Evolutionary conservation across 2,113 vertebrate genomes (phyloP).

Genomic region (Recurvirostra avosetta): DNA sequence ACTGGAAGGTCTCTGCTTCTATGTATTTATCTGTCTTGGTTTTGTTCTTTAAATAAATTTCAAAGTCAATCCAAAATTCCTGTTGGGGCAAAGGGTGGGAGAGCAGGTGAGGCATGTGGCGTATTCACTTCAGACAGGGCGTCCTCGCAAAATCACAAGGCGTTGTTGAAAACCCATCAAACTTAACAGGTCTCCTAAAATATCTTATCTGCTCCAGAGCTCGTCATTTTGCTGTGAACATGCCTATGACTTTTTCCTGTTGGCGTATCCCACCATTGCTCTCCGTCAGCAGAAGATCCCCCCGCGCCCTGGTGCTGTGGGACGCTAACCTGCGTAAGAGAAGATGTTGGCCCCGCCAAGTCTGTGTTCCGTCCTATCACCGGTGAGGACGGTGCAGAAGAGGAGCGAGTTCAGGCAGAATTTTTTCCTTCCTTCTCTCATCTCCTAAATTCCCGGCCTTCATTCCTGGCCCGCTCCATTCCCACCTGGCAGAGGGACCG

Average conservation of each 20-base stretch:
- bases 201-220: neutral
- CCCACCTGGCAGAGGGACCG: neutral
- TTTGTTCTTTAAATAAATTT: neutral
- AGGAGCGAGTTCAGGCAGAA: neutral
- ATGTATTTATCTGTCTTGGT: neutral
- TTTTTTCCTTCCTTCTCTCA: neutral
- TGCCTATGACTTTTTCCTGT: neutral
- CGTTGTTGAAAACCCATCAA: neutral
- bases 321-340: neutral
- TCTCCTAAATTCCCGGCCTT: neutral
- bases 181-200: neutral
- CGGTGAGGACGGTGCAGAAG: no score
- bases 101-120: neutral
- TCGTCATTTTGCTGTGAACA: neutral
- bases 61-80: neutral
- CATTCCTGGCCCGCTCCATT: neutral
- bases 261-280: rapidly evolving
- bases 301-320: rapidly evolving
- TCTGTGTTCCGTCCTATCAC: neutral
- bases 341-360: neutral
- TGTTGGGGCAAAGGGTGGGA: neutral
- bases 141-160: neutral
- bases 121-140: neutral
- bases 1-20: neutral
- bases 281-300: neutral